Conservation (phyloP, 2,888 invertebrate species). For the Plebejus anna region DNA sequence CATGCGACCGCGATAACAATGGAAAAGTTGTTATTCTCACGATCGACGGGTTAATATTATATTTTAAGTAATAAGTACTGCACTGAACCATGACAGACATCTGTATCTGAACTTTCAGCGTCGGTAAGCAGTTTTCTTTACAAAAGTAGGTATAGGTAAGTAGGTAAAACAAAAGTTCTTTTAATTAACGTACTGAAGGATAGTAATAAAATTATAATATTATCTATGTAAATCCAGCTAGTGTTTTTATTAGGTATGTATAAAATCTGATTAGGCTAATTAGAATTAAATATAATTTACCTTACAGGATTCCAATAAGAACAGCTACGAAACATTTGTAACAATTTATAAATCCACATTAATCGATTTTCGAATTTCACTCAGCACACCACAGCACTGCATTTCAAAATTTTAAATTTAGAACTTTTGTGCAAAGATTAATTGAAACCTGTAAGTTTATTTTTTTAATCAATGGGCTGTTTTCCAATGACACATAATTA, state of each 20-base stretch:
- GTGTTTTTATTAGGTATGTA: neutral
- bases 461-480: neutral
- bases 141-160: too few relatives aligned
- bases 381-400: slow-evolving; percentile 30
- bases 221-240: too few relatives aligned
- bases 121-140: too few relatives aligned
- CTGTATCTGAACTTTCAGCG: too few relatives aligned
- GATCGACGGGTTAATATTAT: too few relatives aligned
- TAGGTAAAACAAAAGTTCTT: too few relatives aligned
- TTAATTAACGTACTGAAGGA: too few relatives aligned
- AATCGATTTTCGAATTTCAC: slow-evolving; percentile 32
- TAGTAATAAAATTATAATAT: too few relatives aligned
- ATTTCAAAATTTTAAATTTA: slow-evolving; percentile 6
- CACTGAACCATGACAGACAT: too few relatives aligned
- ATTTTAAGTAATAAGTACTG: too few relatives aligned
- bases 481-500: slow-evolving; percentile 26
- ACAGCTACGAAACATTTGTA: slow-evolving; percentile 30
- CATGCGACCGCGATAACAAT: too few relatives aligned
- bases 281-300: slow-evolving; percentile 41
- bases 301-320: slow-evolving; percentile 62
- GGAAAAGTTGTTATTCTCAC: too few relatives aligned
- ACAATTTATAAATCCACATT: slow-evolving; percentile 30
- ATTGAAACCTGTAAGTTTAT: neutral
- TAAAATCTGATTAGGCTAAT: neutral
- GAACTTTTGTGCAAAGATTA: slow-evolving; percentile 1